Evolutionary conservation across 2,797 vertebrate species (phyloP), one percentile per base, ranked within the genome.

Genomic region (Gastrophryne carolinensis): DNA sequence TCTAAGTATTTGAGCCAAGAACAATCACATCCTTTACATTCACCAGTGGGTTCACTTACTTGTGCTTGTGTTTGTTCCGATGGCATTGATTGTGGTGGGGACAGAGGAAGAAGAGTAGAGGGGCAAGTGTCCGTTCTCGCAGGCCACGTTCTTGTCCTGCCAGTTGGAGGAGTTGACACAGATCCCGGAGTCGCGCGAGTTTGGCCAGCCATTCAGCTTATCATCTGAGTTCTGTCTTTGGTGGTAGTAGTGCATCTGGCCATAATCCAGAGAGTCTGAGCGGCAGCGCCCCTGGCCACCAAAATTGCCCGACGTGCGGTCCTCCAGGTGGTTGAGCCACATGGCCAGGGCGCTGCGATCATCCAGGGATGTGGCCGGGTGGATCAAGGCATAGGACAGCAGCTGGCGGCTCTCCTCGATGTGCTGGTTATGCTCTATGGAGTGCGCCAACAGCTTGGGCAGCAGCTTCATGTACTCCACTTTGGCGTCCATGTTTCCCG

Each of bases 241-340:
- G 90, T 98, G 96, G 83, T 96, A 97, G 77, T 93, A 92, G 81
- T 94, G 93, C 0, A 91, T 84, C 81, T 92, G 90, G 44, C 91
- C 92, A 5, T 96, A 91, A 84, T 99, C 97, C 86, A 95, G 80
- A 0, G 95, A 96, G 86, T 99, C 97, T 0, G 90, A 90, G 13
- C 90, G 90, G 41, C 88, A 82, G 8, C 91, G 82, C 84, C n/a
- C 81, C 80, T 89, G 91, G 79, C 86, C 44, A 0, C 84, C 76
- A 1, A 91, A 92, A 73, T 86, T 80, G 0, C 88, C 85, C 0
- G 90, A 89, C 0, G 91, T 92, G 58, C 96, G 92, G 86, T 99
- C 97, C 87, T 99, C 98, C 85, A 99, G 88, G 90, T 98, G 97
- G 84, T 97, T 99, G 66, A 99, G 94, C 98, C 98, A 99, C 82